Evolutionary conservation across 2,888 invertebrate species (phyloP).

Genomic region (Leucania comma): DNA sequence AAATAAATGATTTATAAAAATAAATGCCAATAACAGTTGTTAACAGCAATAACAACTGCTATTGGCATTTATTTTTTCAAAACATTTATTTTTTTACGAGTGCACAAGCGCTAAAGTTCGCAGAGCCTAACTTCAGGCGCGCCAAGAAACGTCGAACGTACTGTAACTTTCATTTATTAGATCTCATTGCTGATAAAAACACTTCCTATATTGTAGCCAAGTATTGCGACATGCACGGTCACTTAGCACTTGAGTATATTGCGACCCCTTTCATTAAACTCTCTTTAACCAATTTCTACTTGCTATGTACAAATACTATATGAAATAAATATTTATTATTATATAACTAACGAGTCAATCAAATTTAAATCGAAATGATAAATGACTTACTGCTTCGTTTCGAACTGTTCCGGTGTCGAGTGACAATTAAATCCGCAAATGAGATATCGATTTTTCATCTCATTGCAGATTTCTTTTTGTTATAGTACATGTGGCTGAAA

Average conservation of each 20-base stretch:
- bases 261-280: slow-evolving; percentile 47
- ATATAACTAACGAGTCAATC: slow-evolving; percentile 41
- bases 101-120: too few relatives aligned
- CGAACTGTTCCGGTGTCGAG: slow-evolving; percentile 40
- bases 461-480: slow-evolving; percentile 7
- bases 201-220: slow-evolving; percentile 44
- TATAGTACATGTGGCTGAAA: neutral
- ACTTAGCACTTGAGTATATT: slow-evolving; percentile 24
- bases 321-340: too few relatives aligned
- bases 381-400: slow-evolving; percentile 30
- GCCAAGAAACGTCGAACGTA: too few relatives aligned
- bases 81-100: too few relatives aligned
- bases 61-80: too few relatives aligned
- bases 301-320: neutral
- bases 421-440: slow-evolving; percentile 30
- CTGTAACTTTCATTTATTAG: slow-evolving; percentile 48
- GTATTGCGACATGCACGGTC: slow-evolving; percentile 52
- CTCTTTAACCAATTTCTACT: slow-evolving; percentile 35
- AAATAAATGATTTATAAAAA: too few relatives aligned
- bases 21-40: too few relatives aligned
- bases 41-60: too few relatives aligned
- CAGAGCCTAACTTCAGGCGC: too few relatives aligned
- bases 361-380: slow-evolving; percentile 46
- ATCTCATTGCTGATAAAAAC: slow-evolving; percentile 40
- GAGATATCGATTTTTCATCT: slow-evolving; percentile 39